Evolutionary conservation across 2,888 invertebrate species (phyloP).

Genomic region (Hypomecis atomaria): DNA sequence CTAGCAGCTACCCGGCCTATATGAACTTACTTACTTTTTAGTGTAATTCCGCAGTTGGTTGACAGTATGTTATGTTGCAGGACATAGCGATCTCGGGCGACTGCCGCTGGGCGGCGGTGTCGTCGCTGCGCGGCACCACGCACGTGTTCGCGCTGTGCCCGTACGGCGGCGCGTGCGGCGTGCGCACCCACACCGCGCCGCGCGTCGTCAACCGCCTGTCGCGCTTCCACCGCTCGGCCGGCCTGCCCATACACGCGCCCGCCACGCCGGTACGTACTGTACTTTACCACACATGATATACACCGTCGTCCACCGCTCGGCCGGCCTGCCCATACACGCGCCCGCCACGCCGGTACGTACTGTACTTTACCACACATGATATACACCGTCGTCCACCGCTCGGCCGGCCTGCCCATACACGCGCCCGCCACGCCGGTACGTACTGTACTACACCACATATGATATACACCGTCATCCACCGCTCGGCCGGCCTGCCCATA

Average conservation of each 20-base stretch:
- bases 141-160: constrained; percentile 99
- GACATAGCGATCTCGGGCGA: constrained; percentile 97
- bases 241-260: constrained; percentile 85
- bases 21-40: too few relatives aligned
- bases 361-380: too few relatives aligned
- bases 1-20: too few relatives aligned
- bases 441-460: too few relatives aligned
- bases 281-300: too few relatives aligned
- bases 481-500: too few relatives aligned
- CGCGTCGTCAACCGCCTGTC: constrained; percentile 97
- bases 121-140: constrained; percentile 97
- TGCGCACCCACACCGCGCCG: constrained; percentile 97
- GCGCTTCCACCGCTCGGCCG: constrained; percentile 98
- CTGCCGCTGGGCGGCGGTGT: constrained; percentile 98
- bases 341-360: too few relatives aligned
- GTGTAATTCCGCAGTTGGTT: too few relatives aligned
- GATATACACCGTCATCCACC: too few relatives aligned
- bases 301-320: constrained; percentile 45
- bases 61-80: constrained; percentile 59
- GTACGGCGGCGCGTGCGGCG: constrained; percentile 96
- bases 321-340: constrained; percentile 48
- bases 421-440: too few relatives aligned
- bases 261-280: constrained; percentile 33
- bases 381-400: too few relatives aligned
- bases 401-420: too few relatives aligned